phyloP scores from a whole-genome alignment of 2,113 vertebrate species.

The Dicaeum eximium region DNA sequence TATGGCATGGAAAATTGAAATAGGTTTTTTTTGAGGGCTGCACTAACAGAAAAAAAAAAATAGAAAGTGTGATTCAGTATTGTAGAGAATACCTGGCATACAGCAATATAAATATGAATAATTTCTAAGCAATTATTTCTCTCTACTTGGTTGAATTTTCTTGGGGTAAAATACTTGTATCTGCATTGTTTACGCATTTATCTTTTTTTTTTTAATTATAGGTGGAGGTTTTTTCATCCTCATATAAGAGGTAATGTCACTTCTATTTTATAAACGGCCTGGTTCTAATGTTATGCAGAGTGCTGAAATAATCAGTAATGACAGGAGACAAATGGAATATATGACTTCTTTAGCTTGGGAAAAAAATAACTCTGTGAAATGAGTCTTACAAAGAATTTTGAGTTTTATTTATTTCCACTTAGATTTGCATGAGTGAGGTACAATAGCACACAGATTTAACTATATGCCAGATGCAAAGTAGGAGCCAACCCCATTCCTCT shows the following conservation, averaged over 20 bases:
- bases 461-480: neutral
- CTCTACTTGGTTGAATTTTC: slow-evolving; percentile 52
- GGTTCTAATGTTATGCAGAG: slow-evolving; percentile 3
- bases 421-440: neutral
- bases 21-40: slow-evolving; percentile 42
- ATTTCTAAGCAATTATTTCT: slow-evolving; percentile 62
- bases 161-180: slow-evolving; percentile 54
- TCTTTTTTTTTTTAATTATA: neutral
- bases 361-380: neutral
- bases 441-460: neutral
- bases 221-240: neutral
- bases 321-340: neutral
- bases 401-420: neutral
- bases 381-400: neutral
- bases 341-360: neutral
- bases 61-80: slow-evolving; percentile 55
- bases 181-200: neutral
- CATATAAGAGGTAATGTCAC: neutral
- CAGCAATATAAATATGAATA: slow-evolving; percentile 35
- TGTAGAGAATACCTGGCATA: slow-evolving; percentile 14
- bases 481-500: neutral
- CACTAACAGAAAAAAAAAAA: neutral
- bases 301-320: neutral
- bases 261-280: slow-evolving; percentile 30
- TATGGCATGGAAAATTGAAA: slow-evolving; percentile 64